Conservation (phyloP, 2,797 vertebrate genomes). For the Threskiornis aethiopicus region DNA sequence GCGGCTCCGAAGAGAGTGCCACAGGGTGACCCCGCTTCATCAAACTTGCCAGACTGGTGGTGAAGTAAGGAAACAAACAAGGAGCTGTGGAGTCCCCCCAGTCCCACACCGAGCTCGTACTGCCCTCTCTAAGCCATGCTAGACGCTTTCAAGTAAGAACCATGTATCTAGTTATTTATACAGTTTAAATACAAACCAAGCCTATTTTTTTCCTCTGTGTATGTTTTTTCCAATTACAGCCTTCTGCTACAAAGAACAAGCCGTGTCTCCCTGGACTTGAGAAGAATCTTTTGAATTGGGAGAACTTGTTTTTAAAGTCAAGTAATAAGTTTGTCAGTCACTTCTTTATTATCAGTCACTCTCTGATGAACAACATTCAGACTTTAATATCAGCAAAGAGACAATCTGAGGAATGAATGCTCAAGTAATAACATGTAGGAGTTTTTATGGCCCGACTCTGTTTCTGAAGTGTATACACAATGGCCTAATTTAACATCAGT, state of each 20-base stretch:
- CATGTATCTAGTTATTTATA: neutral
- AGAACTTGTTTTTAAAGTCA: conserved; percentile 62
- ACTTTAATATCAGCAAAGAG: conserved; percentile 68
- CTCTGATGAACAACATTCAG: conserved; percentile 71
- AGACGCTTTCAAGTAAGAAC: neutral
- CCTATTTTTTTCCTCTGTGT: neutral
- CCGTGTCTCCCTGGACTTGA: neutral
- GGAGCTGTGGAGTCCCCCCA: neutral
- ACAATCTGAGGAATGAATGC: conserved; percentile 55
- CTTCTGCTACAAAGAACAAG: conserved; percentile 20
- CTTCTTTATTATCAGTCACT: conserved; percentile 71
- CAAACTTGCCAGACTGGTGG: neutral
- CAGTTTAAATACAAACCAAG: conserved; percentile 1
- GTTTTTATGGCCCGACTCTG: conserved; percentile 58
- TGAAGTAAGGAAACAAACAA: neutral
- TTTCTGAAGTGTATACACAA: conserved; percentile 54
- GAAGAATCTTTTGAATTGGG: conserved; percentile 24
- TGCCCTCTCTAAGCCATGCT: neutral
- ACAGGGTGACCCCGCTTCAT: fast-evolving
- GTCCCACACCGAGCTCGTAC: neutral
- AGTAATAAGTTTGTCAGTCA: conserved; percentile 73
- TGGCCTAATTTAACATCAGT: conserved; percentile 62
- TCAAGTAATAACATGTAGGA: conserved; percentile 61
- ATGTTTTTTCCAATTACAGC: conserved; percentile 27
- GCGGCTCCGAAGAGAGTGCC: neutral